Percentiles rank a stretch among this genome's conserved stretches.
These are phyloP conservation scores for Philhelius pedissequus DNA, from an alignment of 2,888 invertebrate species.

Conservation along the genomic window DNA sequence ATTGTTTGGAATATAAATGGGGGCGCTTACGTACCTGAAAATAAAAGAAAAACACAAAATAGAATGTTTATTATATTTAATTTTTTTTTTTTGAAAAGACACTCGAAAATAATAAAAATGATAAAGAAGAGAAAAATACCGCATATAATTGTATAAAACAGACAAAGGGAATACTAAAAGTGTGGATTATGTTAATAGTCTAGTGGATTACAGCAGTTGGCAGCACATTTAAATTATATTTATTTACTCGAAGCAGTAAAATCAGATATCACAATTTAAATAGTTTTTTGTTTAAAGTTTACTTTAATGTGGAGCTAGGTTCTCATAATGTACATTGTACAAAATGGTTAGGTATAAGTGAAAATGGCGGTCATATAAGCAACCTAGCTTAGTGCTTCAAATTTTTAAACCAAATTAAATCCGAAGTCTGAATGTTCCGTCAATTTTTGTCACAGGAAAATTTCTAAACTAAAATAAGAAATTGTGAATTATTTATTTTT, in stretches of 20 bases:
- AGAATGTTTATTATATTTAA: not conserved
- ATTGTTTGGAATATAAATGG: slow-evolving; percentile 15
- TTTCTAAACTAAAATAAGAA: too few species aligned
- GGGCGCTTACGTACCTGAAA: slow-evolving; percentile 49
- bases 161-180: not conserved
- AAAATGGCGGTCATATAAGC: too few species aligned
- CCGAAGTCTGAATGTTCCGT: too few species aligned
- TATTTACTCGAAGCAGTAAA: not conserved
- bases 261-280: too few species aligned
- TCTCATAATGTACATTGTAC: too few species aligned
- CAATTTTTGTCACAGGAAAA: too few species aligned
- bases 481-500: too few species aligned
- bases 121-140: not conserved
- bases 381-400: too few species aligned
- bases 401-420: too few species aligned
- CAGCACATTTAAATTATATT: not conserved
- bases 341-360: too few species aligned
- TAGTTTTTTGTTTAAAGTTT: too few species aligned
- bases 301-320: too few species aligned
- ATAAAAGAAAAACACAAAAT: not conserved
- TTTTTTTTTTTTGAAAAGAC: not conserved
- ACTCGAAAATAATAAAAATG: not conserved
- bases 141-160: not conserved
- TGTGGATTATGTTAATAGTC: not conserved
- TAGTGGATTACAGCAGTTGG: not conserved